Base-by-base conservation (phyloP, 2,888 invertebrate species). In the Spodoptera littoralis region DNA sequence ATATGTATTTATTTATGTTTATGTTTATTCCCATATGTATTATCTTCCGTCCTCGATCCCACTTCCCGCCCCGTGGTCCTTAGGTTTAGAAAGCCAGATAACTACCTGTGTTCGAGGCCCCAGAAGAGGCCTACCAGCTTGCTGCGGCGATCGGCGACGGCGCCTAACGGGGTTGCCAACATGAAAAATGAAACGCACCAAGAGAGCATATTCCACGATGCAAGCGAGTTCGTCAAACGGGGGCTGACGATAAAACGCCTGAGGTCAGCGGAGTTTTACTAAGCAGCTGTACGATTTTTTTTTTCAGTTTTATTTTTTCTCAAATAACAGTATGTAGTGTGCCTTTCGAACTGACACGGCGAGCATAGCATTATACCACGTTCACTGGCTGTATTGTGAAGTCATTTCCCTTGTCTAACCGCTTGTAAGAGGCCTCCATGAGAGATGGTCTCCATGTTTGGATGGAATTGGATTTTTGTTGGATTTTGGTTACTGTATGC, bases 31-130 rank as follows among this genome's bases (percentile, higher is more conserved):
- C 86, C 84, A 83, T 82, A 78, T 84, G 81, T 84, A 83, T 84
- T 82, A 61, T 81, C 81, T 84, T 84, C 84, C 75, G 68, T 81
- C 84, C 88, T 64, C 82, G 72, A 70, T 90, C 86, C 89, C 82
- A 83, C 80, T 70, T 83, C 89, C 88, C 81, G 60, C 81, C 84
- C 84, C 81, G 73, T 81, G 79, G 84, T 84, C 88, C 86, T 63
- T 93, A 95, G 95, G 94, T 95, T 95, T 93, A 91, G 91, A 88
- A 93, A 90, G 86, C 93, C 95, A 86, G 94, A 93, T 91, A 94
- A 92, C 90, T 95, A 95, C 91, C 90, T 95, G 77, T 87, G 90
- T 73, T 88, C 93, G 83, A 86, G 91, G 80, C 80, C 80, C 45
- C 79, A 77, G 88, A 93, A 90, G 91, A 86, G 87, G 82, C 79